phyloP scores from a whole-genome alignment of 2,113 vertebrate genomes.

The Thalassoma bifasciatum region DNA sequence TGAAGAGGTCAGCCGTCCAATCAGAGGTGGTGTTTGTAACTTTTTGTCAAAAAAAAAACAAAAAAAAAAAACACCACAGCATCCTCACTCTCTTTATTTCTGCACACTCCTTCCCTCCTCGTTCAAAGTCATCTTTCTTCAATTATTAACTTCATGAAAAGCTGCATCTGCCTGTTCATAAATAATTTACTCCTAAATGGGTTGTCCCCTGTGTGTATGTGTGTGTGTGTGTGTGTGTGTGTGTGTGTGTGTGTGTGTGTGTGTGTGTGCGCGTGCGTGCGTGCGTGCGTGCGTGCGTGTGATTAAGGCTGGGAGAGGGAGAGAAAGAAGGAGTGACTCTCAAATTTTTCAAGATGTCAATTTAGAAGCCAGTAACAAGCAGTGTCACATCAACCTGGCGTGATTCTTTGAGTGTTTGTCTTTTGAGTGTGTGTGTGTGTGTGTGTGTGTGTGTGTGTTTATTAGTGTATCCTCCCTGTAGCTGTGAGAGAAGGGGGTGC shows the following conservation, averaged over 20 bases:
- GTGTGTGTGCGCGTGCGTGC: too few species aligned
- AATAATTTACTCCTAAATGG: conserved; percentile 81
- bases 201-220: conserved; percentile 48
- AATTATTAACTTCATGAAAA: conserved; percentile 85
- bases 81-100: too few species aligned
- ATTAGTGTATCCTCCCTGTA: background rate
- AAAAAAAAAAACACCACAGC: too few species aligned
- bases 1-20: too few species aligned
- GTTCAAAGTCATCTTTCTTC: conserved; percentile 64
- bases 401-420: background rate
- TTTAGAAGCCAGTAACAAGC: too few species aligned
- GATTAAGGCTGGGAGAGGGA: background rate
- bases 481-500: conserved; percentile 10
- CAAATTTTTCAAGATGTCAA: background rate
- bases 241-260: too few species aligned
- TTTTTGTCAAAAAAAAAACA: too few species aligned
- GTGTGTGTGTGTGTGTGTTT: too few species aligned
- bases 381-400: conserved; percentile 35
- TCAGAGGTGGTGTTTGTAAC: too few species aligned
- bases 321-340: too few species aligned
- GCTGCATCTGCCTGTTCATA: conserved; percentile 76
- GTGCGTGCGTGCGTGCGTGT: background rate
- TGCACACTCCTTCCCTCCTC: background rate
- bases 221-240: conserved; percentile 8
- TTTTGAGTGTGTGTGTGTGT: background rate